Evolutionary conservation across 2,113 vertebrate species (phyloP).

Genomic region (Potamarius usumacintae): DNA sequence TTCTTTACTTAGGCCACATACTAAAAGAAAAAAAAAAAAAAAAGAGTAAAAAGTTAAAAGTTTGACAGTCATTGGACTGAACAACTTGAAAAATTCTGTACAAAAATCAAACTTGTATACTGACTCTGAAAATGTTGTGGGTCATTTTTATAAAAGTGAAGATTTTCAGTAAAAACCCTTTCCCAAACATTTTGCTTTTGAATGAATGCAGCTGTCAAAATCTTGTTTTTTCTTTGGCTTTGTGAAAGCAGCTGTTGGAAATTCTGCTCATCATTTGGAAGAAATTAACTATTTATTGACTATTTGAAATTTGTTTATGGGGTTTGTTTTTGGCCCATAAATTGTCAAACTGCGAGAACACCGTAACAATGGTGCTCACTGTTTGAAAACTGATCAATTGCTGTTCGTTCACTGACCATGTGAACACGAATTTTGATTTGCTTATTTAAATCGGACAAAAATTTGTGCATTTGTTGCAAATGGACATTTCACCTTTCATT

Average conservation of each 20-base stretch:
- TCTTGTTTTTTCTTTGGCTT: no score
- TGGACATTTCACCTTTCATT: neutral
- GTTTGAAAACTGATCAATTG: neutral
- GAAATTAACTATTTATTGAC: no score
- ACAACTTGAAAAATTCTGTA: neutral
- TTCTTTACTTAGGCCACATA: slow-evolving; percentile 77
- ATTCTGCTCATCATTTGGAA: no score
- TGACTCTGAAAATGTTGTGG: neutral
- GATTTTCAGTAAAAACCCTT: neutral
- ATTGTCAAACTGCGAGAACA: neutral
- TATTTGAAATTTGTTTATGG: neutral
- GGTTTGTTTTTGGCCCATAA: neutral
- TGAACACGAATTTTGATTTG: neutral
- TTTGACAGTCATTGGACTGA: neutral
- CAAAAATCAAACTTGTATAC: neutral
- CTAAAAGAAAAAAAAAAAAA: slow-evolving; percentile 67
- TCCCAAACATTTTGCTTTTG: neutral
- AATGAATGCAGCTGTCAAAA: no score
- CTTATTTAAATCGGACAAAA: neutral
- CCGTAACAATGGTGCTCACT: no score
- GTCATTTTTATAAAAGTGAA: neutral
- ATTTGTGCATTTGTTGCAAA: neutral
- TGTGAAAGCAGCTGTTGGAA: no score
- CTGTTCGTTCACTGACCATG: neutral
- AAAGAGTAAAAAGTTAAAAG: neutral